These are phyloP conservation scores for Prinia subflava DNA, from an alignment of 2,113 vertebrate genomes.

Conservation along the genomic window DNA sequence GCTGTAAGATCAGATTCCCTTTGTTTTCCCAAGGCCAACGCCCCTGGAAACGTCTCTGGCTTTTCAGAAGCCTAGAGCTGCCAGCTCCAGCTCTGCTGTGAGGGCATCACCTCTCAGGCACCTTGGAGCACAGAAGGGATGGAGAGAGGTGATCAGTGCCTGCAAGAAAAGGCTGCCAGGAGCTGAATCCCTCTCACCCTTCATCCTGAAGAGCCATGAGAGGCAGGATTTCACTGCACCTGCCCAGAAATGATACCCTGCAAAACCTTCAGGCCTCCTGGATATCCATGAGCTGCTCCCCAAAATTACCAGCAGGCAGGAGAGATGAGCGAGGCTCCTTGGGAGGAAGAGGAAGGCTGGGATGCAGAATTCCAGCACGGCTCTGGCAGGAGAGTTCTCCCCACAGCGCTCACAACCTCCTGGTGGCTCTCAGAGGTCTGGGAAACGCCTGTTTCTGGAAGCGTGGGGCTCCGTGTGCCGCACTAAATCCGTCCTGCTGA, in stretches of 20 bases:
- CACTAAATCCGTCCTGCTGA: background rate
- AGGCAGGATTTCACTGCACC: background rate
- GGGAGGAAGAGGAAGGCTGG: background rate
- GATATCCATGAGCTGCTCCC: background rate
- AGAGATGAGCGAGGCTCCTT: background rate
- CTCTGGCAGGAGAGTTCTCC: background rate
- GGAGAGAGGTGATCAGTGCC: rapidly evolving
- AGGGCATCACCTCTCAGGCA: background rate
- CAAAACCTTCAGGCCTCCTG: background rate
- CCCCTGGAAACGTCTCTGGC: background rate
- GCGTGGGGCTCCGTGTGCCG: background rate
- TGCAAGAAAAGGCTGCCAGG: background rate
- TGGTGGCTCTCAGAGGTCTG: background rate
- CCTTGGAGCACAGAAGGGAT: background rate
- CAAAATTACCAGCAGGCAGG: background rate
- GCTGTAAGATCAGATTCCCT: background rate
- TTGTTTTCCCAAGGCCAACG: background rate
- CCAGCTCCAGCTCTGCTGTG: background rate
- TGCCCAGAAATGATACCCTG: rapidly evolving
- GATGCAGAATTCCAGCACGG: background rate
- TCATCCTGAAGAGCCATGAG: background rate
- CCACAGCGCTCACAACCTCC: rapidly evolving
- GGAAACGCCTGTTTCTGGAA: background rate
- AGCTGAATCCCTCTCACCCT: background rate
- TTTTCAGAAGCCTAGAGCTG: background rate